phyloP scores from a whole-genome alignment of 2,888 invertebrate genomes.

The Ypsolopha scabrella region DNA sequence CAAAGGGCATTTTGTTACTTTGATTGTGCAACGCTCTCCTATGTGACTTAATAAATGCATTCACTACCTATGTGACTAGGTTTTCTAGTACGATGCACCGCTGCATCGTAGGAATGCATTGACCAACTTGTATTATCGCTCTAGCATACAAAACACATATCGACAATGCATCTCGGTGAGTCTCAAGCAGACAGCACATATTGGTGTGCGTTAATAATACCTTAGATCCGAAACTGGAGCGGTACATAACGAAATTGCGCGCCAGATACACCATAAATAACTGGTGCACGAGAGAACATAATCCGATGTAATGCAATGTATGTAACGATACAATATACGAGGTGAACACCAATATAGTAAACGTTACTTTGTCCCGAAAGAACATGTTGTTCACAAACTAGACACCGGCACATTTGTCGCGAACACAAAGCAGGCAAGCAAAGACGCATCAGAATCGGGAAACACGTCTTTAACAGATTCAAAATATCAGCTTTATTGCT shows the following conservation, averaged over 20 bases:
- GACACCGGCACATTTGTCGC: conserved; percentile 6
- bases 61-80: background rate
- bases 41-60: background rate
- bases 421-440: background rate
- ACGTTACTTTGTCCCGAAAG: background rate
- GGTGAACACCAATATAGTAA: background rate
- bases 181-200: no score
- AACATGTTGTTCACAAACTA: background rate
- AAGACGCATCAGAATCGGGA: conserved; percentile 6
- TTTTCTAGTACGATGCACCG: conserved; percentile 1
- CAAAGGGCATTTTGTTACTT: conserved; percentile 22
- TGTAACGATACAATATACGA: background rate
- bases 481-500: conserved; percentile 15
- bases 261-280: background rate
- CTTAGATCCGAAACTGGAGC: background rate
- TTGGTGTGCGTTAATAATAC: background rate
- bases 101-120: background rate
- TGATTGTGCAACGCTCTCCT: conserved; percentile 14
- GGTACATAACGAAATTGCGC: background rate
- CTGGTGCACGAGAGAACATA: background rate
- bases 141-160: no score
- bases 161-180: no score
- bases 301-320: background rate
- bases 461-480: no score
- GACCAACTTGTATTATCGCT: background rate